Conservation (phyloP, 2,113 vertebrate genomes). For the Chrysochloris asiatica region DNA sequence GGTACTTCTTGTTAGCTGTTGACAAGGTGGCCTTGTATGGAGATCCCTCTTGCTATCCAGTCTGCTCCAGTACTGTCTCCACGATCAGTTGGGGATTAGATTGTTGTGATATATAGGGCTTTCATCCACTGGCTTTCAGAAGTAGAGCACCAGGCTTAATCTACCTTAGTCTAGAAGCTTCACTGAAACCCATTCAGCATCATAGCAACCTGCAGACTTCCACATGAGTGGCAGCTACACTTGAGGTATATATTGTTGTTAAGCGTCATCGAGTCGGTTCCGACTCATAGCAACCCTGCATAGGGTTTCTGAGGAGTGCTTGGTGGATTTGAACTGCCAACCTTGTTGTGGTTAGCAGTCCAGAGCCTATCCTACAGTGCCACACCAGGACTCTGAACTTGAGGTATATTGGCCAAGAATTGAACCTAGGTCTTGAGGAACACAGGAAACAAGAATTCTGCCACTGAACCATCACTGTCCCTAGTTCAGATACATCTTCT, state of each 20-base stretch:
- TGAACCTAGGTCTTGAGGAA: neutral
- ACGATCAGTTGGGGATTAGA: neutral
- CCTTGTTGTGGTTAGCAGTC: too few species aligned
- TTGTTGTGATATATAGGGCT: neutral
- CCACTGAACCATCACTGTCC: neutral
- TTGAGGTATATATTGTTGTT: too few species aligned
- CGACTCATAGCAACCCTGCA: too few species aligned
- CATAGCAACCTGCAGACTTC: neutral
- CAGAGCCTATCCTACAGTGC: too few species aligned
- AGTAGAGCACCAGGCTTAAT: neutral
- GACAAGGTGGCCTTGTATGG: neutral
- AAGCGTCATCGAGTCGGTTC: too few species aligned
- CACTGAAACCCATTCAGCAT: neutral
- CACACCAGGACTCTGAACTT: too few species aligned
- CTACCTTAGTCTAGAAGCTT: neutral
- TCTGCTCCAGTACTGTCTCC: neutral
- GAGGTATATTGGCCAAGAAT: neutral
- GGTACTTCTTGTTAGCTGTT: neutral
- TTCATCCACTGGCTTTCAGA: neutral
- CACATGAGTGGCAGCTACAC: neutral
- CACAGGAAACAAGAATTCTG: neutral
- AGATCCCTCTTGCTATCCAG: too few species aligned
- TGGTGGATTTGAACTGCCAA: too few species aligned
- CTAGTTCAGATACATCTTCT: neutral
- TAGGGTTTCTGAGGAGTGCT: too few species aligned